Evolutionary conservation across 1,140 invertebrate genomes (phyloP).

Genomic region (Dysdera silvatica): DNA sequence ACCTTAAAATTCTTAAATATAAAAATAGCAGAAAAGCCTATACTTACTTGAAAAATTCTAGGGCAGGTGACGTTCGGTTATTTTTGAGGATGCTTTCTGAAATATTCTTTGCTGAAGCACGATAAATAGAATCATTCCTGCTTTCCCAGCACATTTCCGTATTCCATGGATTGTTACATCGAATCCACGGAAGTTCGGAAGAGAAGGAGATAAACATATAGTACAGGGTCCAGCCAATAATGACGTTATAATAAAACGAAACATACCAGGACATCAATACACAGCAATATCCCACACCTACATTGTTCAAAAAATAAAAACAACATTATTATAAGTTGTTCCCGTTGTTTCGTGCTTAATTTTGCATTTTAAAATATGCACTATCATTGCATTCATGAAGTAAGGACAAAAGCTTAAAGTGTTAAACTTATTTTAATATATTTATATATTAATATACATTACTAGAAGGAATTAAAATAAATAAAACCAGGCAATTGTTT

Average conservation of each 20-base stretch:
- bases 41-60: constrained; percentile 45
- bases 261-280: constrained; percentile 52
- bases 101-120: constrained; percentile 3
- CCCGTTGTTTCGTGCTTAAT: no score
- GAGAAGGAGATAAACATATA: constrained; percentile 47
- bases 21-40: no score
- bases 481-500: no score
- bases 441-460: no score
- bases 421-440: no score
- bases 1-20: no score
- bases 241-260: constrained; percentile 52
- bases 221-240: constrained; percentile 50
- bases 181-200: constrained; percentile 46
- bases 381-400: no score
- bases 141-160: constrained; percentile 40
- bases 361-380: no score
- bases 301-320: background rate
- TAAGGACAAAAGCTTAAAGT: no score
- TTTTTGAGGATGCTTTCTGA: constrained; percentile 4
- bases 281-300: constrained; percentile 52
- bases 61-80: constrained; percentile 39
- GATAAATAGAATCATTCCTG: constrained; percentile 15
- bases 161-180: constrained; percentile 49
- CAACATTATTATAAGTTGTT: background rate
- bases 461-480: no score